phyloP scores from a whole-genome alignment of 1,140 invertebrate genomes.

The Drosophila teissieri region DNA sequence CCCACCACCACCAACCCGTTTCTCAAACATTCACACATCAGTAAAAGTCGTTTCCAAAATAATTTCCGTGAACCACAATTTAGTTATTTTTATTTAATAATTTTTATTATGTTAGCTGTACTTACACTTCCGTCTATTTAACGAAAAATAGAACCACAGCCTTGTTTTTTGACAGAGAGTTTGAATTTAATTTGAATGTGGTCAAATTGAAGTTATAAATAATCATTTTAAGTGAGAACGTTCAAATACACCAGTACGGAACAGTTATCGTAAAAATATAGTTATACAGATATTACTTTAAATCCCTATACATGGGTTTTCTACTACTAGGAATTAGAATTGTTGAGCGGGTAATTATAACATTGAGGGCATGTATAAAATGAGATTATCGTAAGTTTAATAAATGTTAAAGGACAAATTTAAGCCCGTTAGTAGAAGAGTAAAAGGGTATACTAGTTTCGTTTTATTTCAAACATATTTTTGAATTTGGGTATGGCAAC shows the following conservation, averaged over 20 bases:
- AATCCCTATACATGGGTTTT: no score
- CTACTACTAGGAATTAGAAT: no score
- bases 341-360: no score
- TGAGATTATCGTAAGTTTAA: no score
- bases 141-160: constrained; percentile 58
- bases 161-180: constrained; percentile 54
- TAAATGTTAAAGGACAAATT: not conserved
- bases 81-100: constrained; percentile 23
- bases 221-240: constrained; percentile 4
- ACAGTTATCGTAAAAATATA: not conserved
- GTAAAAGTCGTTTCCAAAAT: constrained; percentile 18
- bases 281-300: not conserved
- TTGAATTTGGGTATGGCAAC: constrained; percentile 1
- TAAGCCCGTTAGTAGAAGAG: not conserved
- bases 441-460: no score
- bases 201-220: constrained; percentile 32
- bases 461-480: not conserved
- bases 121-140: constrained; percentile 59
- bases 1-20: constrained; percentile 20
- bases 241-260: not conserved
- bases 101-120: constrained; percentile 64
- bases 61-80: constrained; percentile 34
- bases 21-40: constrained; percentile 18
- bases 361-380: no score
- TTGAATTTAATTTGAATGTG: constrained; percentile 29